Evolutionary conservation across 2,888 invertebrate genomes (phyloP), one percentile per base, ranked within the genome.

Genomic region (Euphydryas editha): DNA sequence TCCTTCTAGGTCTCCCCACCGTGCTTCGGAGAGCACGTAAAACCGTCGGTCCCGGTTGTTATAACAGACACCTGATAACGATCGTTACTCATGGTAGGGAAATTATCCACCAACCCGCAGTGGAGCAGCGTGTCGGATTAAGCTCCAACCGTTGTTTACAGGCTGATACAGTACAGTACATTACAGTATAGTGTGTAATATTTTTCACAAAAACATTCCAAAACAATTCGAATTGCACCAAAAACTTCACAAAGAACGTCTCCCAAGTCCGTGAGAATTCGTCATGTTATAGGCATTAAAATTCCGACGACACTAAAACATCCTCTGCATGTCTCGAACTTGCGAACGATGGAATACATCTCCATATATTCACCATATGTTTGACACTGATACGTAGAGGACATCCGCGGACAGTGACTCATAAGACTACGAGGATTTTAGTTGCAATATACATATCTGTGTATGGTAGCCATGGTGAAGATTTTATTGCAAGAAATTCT

Each of bases 401-500:
- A 65, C 56, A 56, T 65, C 65, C 65, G 59, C 36, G 18, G 20
- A 49, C 37, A 24, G 37, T 65, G 65, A 60, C 47, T 60, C 60
- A 65, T 21, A 21, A 4, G 60, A 36, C n/a, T n/a, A n/a, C 60
- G 37, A 60, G 56, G 47, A 65, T 46, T 60, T 54, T n/a, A 37
- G 18, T 42, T 20, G 17, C 17, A 46, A 46, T 46, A n/a, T n/a
- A n/a, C n/a, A n/a, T 17, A 46, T 49, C 3, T 20, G 21, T 20
- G 21, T 49, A 49, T 20, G 49, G 49, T 21, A 1, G 20, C 13
- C 49, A 21, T 47, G n/a, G n/a, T n/a, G 4, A 20, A 11, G 11
- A 13, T 47, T 47, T 46, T 13, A 17, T 5, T 7, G 17, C 17
- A n/a, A 17, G 44, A 46, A 42, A 42, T 15, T 42, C n/a, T n/a